phyloP scores from a whole-genome alignment of 2,888 invertebrate species.

The Liposcelis brunnea region DNA sequence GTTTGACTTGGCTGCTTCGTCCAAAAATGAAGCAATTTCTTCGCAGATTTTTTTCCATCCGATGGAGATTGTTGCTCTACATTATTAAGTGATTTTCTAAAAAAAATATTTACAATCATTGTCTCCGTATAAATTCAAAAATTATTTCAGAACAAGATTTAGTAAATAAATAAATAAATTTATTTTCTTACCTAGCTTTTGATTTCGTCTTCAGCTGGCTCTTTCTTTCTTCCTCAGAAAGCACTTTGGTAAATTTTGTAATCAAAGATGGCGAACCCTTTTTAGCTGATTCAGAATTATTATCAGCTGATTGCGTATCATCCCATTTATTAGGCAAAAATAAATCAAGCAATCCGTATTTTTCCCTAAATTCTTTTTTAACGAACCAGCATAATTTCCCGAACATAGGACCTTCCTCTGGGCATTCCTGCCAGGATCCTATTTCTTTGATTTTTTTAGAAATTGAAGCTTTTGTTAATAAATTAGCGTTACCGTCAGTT shows the following conservation, averaged over 20 bases:
- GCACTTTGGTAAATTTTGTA: constrained; percentile 20
- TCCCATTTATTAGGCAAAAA: constrained; percentile 9
- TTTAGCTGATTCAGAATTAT: constrained; percentile 13
- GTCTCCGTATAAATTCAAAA: not conserved
- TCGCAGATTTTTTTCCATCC: not conserved
- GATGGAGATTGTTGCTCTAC: not conserved
- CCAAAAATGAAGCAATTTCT: constrained; percentile 1
- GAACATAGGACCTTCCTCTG: constrained; percentile 17
- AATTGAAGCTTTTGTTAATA: constrained; percentile 6
- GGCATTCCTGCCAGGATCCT: constrained; percentile 24
- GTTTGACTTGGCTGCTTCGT: not conserved
- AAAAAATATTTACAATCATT: not conserved
- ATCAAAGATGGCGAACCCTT: constrained; percentile 13
- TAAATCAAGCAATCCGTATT: constrained; percentile 12
- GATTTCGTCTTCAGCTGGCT: constrained; percentile 15
- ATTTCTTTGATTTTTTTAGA: constrained; percentile 23
- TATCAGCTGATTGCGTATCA: constrained; percentile 7
- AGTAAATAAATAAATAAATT: constrained; percentile 3
- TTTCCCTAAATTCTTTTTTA: constrained; percentile 11
- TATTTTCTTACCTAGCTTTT: not conserved
- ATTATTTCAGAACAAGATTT: not conserved
- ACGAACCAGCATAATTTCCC: constrained; percentile 27
- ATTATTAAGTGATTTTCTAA: too few relatives aligned
- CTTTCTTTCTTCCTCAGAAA: constrained; percentile 18
- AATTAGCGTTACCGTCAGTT: constrained; percentile 3